phyloP scores from a whole-genome alignment of 2,797 vertebrate genomes.

The Liasis olivaceus region DNA sequence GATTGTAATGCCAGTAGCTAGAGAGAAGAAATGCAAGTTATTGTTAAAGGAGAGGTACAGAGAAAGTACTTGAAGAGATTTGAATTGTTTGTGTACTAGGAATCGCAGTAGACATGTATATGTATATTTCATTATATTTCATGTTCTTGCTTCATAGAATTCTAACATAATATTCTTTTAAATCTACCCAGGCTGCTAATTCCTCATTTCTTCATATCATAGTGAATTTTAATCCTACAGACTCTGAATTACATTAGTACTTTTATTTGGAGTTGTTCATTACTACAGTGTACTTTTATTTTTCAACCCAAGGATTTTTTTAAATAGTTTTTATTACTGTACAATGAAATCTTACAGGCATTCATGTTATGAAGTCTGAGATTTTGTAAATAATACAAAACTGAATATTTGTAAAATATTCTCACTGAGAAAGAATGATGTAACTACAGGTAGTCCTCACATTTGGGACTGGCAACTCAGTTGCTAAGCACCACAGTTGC shows the following conservation, averaged over 20 bases:
- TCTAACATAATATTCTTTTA: neutral
- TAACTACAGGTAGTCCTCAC: neutral
- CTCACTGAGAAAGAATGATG: neutral
- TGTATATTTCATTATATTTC: neutral
- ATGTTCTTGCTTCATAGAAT: neutral
- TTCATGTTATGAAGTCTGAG: neutral
- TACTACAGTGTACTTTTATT: neutral
- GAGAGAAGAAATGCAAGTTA: too few relatives aligned
- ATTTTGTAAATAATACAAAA: slow-evolving; percentile 25
- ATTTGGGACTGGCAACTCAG: neutral
- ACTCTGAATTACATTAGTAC: neutral
- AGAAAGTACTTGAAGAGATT: neutral
- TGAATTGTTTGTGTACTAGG: neutral
- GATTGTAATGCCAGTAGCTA: too few relatives aligned
- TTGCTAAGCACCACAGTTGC: neutral
- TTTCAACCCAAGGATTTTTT: slow-evolving; percentile 16
- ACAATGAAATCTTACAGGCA: fast-evolving
- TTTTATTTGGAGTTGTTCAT: neutral
- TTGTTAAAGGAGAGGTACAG: neutral
- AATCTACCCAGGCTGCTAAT: neutral
- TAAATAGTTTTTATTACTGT: neutral
- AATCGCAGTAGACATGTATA: neutral
- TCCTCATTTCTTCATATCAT: neutral
- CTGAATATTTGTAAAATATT: neutral
- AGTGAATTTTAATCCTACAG: neutral